Percentiles rank a stretch among this genome's conserved stretches.
These are phyloP conservation scores for Thaumetopoea pityocampa DNA, from an alignment of 1,140 invertebrate genomes.

Conservation along the genomic window DNA sequence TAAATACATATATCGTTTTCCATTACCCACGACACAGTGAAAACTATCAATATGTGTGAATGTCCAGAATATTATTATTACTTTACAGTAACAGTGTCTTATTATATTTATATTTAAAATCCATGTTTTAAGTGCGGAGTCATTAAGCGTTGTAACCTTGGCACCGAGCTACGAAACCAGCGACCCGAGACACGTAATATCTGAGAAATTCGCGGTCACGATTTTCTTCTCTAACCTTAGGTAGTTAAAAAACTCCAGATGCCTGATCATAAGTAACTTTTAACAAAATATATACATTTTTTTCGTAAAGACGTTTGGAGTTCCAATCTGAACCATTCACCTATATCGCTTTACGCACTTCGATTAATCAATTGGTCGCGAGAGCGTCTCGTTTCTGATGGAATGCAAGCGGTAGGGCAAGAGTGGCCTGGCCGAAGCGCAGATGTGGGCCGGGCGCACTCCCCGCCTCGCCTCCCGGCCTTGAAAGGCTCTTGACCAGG, in stretches of 20 bases:
- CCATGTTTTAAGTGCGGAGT: conserved; percentile 60
- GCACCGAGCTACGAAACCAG: conserved; percentile 54
- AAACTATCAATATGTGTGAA: too few species aligned
- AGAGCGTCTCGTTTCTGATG: conserved; percentile 34
- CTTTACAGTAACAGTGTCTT: too few species aligned
- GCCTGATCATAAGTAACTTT: conserved; percentile 3
- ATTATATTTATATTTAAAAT: conserved; percentile 33
- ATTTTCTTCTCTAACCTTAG: conserved; percentile 32
- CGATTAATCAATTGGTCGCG: conserved; percentile 8
- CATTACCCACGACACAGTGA: too few species aligned
- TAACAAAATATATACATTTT: background rate
- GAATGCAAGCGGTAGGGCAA: conserved; percentile 54
- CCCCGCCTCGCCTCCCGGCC: conserved; percentile 69
- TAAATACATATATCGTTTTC: too few species aligned
- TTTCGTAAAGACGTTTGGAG: conserved; percentile 1
- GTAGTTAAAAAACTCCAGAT: conserved; percentile 10
- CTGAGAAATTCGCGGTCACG: conserved; percentile 49
- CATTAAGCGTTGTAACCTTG: conserved; percentile 60
- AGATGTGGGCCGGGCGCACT: conserved; percentile 50
- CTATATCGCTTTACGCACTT: conserved; percentile 5
- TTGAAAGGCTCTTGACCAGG: conserved; percentile 75
- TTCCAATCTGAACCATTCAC: conserved; percentile 11
- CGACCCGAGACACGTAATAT: conserved; percentile 52
- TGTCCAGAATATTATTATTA: too few species aligned
- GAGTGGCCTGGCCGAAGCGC: conserved; percentile 41